Evolutionary conservation across 2,797 vertebrate species (phyloP).

Genomic region (Oreochromis grahami): DNA sequence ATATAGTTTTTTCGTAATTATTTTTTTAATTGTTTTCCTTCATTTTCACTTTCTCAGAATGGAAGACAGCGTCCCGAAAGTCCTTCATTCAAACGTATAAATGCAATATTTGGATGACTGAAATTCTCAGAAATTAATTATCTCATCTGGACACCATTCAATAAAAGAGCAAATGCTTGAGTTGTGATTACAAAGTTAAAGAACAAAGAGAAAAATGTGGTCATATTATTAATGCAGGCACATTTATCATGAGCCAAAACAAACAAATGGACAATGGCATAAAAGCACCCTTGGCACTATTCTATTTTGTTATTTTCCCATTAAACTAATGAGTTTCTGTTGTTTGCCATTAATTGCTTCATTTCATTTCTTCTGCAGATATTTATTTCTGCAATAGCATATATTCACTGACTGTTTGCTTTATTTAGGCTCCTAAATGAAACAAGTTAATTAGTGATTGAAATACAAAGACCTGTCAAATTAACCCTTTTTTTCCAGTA

Average conservation of each 20-base stretch:
- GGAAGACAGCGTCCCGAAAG: background rate
- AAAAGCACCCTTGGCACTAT: slow-evolving; percentile 52
- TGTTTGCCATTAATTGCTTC: slow-evolving; percentile 77
- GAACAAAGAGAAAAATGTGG: slow-evolving; percentile 13
- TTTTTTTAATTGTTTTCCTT: slow-evolving; percentile 24
- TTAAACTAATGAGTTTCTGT: slow-evolving; percentile 75
- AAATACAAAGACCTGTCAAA: slow-evolving; percentile 75
- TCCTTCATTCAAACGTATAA: background rate
- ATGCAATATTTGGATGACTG: slow-evolving; percentile 2
- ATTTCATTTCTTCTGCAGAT: slow-evolving; percentile 70
- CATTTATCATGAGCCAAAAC: slow-evolving; percentile 48
- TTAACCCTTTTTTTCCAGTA: slow-evolving; percentile 78
- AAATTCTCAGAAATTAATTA: slow-evolving; percentile 9
- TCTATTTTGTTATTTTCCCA: slow-evolving; percentile 70
- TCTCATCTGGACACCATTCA: slow-evolving; percentile 23
- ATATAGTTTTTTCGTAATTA: slow-evolving; percentile 43
- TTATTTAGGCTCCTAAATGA: slow-evolving; percentile 68
- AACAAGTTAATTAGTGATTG: slow-evolving; percentile 74
- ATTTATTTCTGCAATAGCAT: slow-evolving; percentile 66
- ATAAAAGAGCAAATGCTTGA: slow-evolving; percentile 27
- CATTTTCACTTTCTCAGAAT: background rate
- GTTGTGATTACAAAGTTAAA: slow-evolving; percentile 47
- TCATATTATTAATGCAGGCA: slow-evolving; percentile 31
- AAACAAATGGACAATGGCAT: slow-evolving; percentile 49
- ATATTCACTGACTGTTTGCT: slow-evolving; percentile 59